phyloP scores from a whole-genome alignment of 1,140 invertebrate genomes.

The Gyrodactylus bullatarudis region DNA sequence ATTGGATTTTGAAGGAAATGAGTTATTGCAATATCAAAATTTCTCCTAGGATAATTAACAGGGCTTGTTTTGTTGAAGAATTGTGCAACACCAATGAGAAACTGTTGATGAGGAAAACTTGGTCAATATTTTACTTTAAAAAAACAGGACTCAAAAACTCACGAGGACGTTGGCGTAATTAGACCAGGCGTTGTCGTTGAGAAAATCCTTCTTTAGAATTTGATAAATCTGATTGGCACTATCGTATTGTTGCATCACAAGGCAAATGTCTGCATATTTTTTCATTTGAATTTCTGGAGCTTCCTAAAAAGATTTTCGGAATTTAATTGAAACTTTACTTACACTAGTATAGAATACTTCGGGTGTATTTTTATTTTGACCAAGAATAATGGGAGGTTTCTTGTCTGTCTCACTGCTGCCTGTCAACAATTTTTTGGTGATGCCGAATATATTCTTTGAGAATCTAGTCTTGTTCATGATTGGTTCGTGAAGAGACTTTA shows the following conservation, averaged over 20 bases:
- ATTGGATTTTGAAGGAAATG: background rate
- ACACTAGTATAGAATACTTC: background rate
- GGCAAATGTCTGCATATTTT: constrained; percentile 62
- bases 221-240: constrained; percentile 70
- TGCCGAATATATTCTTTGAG: background rate
- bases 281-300: constrained; percentile 64
- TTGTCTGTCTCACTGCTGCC: background rate
- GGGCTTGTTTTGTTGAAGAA: background rate
- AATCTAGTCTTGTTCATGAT: background rate
- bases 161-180: constrained; percentile 60
- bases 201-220: constrained; percentile 70
- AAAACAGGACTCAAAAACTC: constrained; percentile 11
- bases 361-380: background rate
- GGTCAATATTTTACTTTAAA: background rate
- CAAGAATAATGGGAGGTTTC: background rate
- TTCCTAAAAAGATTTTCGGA: constrained; percentile 25
- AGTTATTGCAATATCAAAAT: background rate
- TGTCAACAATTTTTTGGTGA: background rate
- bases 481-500: background rate
- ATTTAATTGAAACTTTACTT: background rate
- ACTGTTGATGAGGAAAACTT: too few relatives aligned
- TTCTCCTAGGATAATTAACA: background rate
- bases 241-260: constrained; percentile 71
- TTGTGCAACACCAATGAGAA: background rate
- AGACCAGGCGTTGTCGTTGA: constrained; percentile 64